phyloP scores from a whole-genome alignment of 1,140 invertebrate genomes.

The Belonocnema kinseyi region DNA sequence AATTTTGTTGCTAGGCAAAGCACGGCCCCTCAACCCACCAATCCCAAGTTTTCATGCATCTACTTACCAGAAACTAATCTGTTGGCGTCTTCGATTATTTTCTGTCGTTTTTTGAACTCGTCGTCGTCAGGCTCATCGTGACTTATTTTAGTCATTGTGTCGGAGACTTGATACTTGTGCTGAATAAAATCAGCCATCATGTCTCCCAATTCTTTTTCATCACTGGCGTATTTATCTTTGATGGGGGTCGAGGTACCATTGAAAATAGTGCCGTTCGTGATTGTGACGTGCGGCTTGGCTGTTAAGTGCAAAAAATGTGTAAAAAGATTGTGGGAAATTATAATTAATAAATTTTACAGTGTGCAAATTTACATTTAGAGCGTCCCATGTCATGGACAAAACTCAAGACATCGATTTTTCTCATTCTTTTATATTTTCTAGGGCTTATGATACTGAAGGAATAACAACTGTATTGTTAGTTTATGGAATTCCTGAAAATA shows the following conservation, averaged over 20 bases:
- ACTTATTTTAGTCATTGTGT: constrained; percentile 69
- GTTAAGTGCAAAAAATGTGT: constrained; percentile 68
- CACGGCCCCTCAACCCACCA: constrained; percentile 72
- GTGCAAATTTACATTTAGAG: background rate
- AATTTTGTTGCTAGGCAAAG: constrained; percentile 62
- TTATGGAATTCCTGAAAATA: too few relatives aligned
- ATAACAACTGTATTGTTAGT: too few relatives aligned
- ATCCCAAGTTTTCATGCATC: constrained; percentile 47
- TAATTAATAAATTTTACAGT: background rate
- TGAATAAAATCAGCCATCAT: constrained; percentile 73
- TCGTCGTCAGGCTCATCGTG: constrained; percentile 67
- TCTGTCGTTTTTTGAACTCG: constrained; percentile 70
- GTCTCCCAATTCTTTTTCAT: constrained; percentile 73
- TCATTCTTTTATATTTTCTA: too few relatives aligned
- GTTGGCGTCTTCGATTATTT: constrained; percentile 70
- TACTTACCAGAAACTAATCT: constrained; percentile 73
- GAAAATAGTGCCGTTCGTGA: constrained; percentile 74
- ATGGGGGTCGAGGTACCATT: constrained; percentile 75
- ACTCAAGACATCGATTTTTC: too few relatives aligned
- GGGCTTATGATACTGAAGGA: too few relatives aligned
- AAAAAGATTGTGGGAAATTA: constrained; percentile 28
- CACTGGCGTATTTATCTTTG: constrained; percentile 74
- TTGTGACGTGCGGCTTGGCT: constrained; percentile 73
- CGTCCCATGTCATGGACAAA: too few relatives aligned
- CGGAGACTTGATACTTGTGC: constrained; percentile 67